These are phyloP conservation scores for Carpatolechia fugitivella DNA, from an alignment of 2,888 invertebrate species.

Conservation along the genomic window DNA sequence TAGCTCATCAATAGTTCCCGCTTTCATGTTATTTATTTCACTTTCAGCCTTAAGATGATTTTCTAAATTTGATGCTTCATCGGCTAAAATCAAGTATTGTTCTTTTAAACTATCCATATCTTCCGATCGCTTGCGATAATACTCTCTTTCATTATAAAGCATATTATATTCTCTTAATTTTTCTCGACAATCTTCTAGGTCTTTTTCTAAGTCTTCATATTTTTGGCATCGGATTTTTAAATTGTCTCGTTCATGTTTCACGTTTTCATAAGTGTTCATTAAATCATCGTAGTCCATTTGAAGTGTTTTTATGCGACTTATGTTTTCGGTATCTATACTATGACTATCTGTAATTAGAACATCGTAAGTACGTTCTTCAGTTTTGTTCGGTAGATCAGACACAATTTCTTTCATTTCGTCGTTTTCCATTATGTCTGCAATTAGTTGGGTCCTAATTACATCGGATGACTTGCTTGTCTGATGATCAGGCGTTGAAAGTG, in stretches of 20 bases:
- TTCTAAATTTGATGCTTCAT: conserved; percentile 63
- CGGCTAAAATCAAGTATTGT: conserved; percentile 55
- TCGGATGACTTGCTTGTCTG: conserved; percentile 42
- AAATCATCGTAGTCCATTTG: conserved; percentile 64
- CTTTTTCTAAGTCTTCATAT: conserved; percentile 56
- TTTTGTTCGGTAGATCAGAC: conserved; percentile 33
- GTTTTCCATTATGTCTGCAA: conserved; percentile 68
- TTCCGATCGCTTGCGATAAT: conserved; percentile 57
- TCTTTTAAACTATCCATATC: conserved; percentile 63
- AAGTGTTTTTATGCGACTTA: conserved; percentile 57
- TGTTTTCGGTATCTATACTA: conserved; percentile 53
- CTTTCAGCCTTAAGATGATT: conserved; percentile 58
- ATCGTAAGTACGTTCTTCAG: conserved; percentile 30
- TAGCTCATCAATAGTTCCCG: conserved; percentile 50
- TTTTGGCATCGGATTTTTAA: conserved; percentile 48
- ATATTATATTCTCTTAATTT: conserved; percentile 59
- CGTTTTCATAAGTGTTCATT: conserved; percentile 55
- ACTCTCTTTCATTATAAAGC: conserved; percentile 67
- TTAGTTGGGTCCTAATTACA: conserved; percentile 59
- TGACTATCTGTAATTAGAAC: conserved; percentile 36
- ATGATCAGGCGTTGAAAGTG: conserved; percentile 48
- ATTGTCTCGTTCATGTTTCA: conserved; percentile 57
- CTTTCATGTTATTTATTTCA: conserved; percentile 62
- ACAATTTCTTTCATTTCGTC: conserved; percentile 69
- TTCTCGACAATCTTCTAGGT: conserved; percentile 46